Percentiles rank a stretch among this genome's conserved stretches.
Evolutionary conservation across 2,888 invertebrate species (phyloP).

Genomic region (Netelia virgata): DNA sequence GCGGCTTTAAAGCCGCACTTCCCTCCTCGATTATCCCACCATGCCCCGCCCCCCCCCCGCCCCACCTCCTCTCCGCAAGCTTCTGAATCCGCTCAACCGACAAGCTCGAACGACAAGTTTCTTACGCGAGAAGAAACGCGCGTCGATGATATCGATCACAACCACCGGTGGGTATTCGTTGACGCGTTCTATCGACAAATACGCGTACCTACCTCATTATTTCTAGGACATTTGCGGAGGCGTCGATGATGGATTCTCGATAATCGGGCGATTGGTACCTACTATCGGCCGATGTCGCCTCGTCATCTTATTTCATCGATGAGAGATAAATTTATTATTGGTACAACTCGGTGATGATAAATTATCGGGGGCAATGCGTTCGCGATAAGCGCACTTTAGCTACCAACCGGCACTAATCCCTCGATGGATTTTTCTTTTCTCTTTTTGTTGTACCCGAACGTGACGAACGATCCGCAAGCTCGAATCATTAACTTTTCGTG

Average conservation of each 20-base stretch:
- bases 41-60: no score
- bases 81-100: no score
- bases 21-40: no score
- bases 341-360: not conserved
- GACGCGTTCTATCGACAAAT: not conserved
- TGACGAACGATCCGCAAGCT: slow-evolving; percentile 51
- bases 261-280: not conserved
- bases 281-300: not conserved
- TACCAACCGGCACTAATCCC: slow-evolving; percentile 21
- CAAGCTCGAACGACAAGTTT: no score
- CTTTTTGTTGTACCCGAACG: slow-evolving; percentile 22
- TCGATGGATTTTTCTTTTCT: slow-evolving; percentile 6
- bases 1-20: no score
- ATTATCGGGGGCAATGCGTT: not conserved
- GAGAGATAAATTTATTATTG: not conserved
- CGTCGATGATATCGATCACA: not conserved
- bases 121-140: not conserved
- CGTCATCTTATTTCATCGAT: not conserved
- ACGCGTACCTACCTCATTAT: not conserved
- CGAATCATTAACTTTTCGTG: slow-evolving; percentile 36
- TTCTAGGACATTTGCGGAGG: not conserved
- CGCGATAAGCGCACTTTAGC: slow-evolving; percentile 9
- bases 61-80: no score
- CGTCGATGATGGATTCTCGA: not conserved
- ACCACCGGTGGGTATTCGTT: not conserved